Evolutionary conservation across 30 jellyfish, hydroid and myxozoan genomes (phyloP).

Genomic region (Aurelia sp.): DNA sequence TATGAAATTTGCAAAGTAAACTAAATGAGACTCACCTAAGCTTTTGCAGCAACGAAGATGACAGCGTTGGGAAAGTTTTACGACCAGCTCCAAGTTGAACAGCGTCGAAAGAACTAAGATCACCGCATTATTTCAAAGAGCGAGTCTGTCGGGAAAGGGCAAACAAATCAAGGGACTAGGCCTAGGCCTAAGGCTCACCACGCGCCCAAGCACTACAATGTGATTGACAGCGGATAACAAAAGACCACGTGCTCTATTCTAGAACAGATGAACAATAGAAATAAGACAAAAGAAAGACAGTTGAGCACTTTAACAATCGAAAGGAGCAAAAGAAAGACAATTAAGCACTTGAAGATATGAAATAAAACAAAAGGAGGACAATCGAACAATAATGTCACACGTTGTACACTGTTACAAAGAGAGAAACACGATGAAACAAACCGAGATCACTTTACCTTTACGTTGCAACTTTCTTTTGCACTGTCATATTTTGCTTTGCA

Average conservation of each 20-base stretch:
- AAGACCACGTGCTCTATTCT: background rate
- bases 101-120: slow-evolving; percentile 2
- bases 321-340: no score
- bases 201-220: slow-evolving; percentile 41
- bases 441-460: no score
- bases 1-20: background rate
- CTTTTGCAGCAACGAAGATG: background rate
- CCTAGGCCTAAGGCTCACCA: slow-evolving; percentile 79
- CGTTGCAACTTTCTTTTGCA: no score
- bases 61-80: background rate
- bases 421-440: no score
- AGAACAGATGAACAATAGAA: no score
- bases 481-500: no score
- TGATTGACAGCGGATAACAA: slow-evolving; percentile 67
- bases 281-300: no score
- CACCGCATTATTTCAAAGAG: slow-evolving; percentile 50
- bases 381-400: no score
- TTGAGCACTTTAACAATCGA: no score
- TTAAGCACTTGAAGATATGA: no score
- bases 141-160: slow-evolving; percentile 16
- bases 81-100: slow-evolving; percentile 2
- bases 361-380: no score
- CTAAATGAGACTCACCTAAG: slow-evolving; percentile 24
- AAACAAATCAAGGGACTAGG: slow-evolving; percentile 71
- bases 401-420: no score